Evolutionary conservation across 2,113 vertebrate species (phyloP), one percentile per base, ranked within the genome.

Genomic region (Thryonomys swinderianus): DNA sequence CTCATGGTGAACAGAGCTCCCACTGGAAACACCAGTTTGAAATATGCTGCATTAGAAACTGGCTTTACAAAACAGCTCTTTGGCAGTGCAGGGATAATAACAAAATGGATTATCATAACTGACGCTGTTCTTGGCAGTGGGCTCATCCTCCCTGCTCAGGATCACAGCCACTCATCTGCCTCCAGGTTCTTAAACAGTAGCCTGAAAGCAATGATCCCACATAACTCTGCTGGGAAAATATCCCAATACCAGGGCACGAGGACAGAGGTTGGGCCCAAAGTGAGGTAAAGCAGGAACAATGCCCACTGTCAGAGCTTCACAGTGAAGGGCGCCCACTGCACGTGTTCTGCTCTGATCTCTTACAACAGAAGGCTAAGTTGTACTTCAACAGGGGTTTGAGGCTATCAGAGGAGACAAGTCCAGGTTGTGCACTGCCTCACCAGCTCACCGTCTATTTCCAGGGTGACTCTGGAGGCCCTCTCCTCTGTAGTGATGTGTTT

Each of bases 211-310:
- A 8, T 5, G 17, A 64, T 27, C 40, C 30, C 40, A 3, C 21
- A 53, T 0, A 4, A 1, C 20, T 73, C 25, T 0, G 23, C 1
- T 42, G 23, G 8, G 21, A 73, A 17, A 8, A 57, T 8, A 3
- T 51, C 37, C 55, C 0, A 55, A 37, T 30, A 45, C 34, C n/a
- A 5, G 32, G 34, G 30, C n/a, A 8, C 51, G 34, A 57, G 10
- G 17, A 6, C 7, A 10, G 20, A 73, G 32, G 53, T 73, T n/a
- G 40, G 7, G 8, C 2, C 7, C 53, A 64, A 2, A 37, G 12
- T 27, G 55, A 92, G 57, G 51, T 57, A 57, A 79, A 83, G 21
- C 5, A 10, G 0, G 40, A 80, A 80, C 14, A 21, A 37, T 34
- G 20, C 14, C 57, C 34, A n/a, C 6, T 30, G 27, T 55, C 40